A percentile compares a stretch with the other conserved stretches of the same genome.
phyloP scores from a whole-genome alignment of 2,888 invertebrate genomes.

The Acholoe squamosa region DNA sequence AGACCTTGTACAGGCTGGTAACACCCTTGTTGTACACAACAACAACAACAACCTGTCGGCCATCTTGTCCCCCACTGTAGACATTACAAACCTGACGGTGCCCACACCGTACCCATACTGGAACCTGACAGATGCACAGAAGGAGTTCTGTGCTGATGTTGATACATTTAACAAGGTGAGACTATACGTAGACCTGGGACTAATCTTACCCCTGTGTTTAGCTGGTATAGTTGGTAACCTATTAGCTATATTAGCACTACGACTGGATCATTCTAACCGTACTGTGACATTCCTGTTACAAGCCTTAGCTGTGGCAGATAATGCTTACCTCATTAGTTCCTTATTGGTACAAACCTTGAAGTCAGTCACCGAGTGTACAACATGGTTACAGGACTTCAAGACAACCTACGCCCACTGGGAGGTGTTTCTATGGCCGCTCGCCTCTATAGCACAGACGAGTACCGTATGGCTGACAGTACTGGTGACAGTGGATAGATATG shows the following conservation, averaged over 20 bases:
- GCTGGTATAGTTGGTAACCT: constrained; percentile 88
- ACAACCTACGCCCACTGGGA: constrained; percentile 64
- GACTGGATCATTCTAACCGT: constrained; percentile 82
- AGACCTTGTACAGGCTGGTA: too few relatives aligned
- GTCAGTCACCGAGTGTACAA: constrained; percentile 67
- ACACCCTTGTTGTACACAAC: too few relatives aligned
- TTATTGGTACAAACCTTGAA: constrained; percentile 69
- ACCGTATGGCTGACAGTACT: constrained; percentile 70
- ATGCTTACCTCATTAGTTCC: constrained; percentile 68
- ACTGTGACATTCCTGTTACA: constrained; percentile 82
- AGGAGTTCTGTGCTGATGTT: constrained; percentile 2
- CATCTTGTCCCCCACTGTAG: too few relatives aligned
- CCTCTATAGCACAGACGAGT: constrained; percentile 68
- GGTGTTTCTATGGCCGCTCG: constrained; percentile 68
- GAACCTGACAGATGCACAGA: neutral
- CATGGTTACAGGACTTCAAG: constrained; percentile 60
- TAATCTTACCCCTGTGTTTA: constrained; percentile 76
- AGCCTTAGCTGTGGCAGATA: constrained; percentile 70
- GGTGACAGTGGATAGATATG: constrained; percentile 69
- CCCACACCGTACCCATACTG: neutral
- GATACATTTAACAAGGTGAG: constrained; percentile 5
- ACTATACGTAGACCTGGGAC: constrained; percentile 64
- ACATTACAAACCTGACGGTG: too few relatives aligned
- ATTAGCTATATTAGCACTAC: constrained; percentile 84
- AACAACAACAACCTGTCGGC: too few relatives aligned